Evolutionary conservation across 2,888 invertebrate species (phyloP).

Genomic region (Falcaria lacertinaria): DNA sequence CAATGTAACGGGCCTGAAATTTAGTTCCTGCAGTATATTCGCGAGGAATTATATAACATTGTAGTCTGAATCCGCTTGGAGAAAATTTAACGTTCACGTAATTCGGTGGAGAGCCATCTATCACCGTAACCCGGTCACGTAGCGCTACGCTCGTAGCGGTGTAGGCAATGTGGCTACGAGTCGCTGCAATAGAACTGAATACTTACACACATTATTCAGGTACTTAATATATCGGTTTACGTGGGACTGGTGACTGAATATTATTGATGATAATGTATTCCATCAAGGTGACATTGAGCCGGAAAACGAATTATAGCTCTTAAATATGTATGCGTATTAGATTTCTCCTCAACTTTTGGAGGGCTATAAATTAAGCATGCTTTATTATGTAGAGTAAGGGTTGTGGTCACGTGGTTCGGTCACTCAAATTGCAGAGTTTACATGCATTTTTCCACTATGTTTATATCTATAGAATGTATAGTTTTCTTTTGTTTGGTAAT

Average conservation of each 20-base stretch:
- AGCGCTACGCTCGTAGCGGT: constrained; percentile 11
- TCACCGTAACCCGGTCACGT: constrained; percentile 57
- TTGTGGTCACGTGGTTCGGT: too few relatives aligned
- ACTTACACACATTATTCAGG: neutral
- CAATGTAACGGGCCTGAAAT: neutral
- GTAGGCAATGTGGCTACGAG: constrained; percentile 43
- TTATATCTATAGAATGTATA: too few relatives aligned
- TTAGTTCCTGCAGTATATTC: neutral
- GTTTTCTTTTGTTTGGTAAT: too few relatives aligned
- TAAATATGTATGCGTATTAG: too few relatives aligned
- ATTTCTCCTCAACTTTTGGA: too few relatives aligned
- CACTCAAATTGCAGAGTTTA: too few relatives aligned
- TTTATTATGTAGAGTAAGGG: too few relatives aligned
- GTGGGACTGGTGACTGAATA: neutral
- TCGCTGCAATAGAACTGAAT: constrained; percentile 6
- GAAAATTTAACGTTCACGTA: neutral
- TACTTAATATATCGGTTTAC: neutral
- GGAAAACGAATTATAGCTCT: neutral
- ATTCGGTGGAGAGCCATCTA: constrained; percentile 32
- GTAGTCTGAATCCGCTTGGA: neutral
- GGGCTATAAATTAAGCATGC: too few relatives aligned
- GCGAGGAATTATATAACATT: neutral
- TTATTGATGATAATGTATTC: neutral
- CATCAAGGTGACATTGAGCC: neutral
- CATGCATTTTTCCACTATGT: too few relatives aligned